These are phyloP conservation scores for Drosophila chauvacae DNA, from an alignment of 1,140 invertebrate genomes.

Conservation along the genomic window DNA sequence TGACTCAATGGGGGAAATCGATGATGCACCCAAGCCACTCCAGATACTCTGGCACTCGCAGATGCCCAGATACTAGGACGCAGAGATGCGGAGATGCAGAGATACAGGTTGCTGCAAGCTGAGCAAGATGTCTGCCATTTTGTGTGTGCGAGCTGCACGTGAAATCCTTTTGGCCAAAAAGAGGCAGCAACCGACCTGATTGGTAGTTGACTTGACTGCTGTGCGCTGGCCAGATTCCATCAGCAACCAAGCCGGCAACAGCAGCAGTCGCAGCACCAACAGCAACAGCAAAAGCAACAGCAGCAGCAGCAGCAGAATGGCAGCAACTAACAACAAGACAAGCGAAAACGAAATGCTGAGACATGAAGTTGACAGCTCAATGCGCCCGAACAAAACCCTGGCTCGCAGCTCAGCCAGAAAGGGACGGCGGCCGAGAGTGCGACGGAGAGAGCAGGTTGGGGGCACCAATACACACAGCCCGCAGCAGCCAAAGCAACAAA, in stretches of 20 bases:
- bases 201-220: conserved; percentile 77
- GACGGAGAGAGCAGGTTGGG: conserved; percentile 17
- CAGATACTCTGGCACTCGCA: conserved; percentile 1
- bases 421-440: conserved; percentile 8
- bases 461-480: conserved; percentile 29
- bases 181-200: conserved; percentile 77
- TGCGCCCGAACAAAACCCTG: conserved; percentile 79
- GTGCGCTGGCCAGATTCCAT: conserved; percentile 71
- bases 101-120: conserved; percentile 60
- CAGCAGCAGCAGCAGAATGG: conserved; percentile 27
- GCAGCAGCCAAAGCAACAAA: conserved; percentile 29
- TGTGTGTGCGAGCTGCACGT: conserved; percentile 63
- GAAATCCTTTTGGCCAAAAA: conserved; percentile 75
- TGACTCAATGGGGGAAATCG: conserved; percentile 65
- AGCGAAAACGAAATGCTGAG: conserved; percentile 81
- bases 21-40: conserved; percentile 8
- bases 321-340: conserved; percentile 52
- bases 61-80: conserved; percentile 23
- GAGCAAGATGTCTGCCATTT: conserved; percentile 78
- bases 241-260: conserved; percentile 49
- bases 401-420: conserved; percentile 22
- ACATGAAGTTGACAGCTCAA: conserved; percentile 83
- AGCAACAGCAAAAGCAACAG: conserved; percentile 42
- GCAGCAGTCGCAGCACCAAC: conserved; percentile 36
- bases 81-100: conserved; percentile 49